Evolutionary conservation across 2,888 invertebrate genomes (phyloP), one percentile per base, ranked within the genome.

Genomic region (Amphimallon solstitiale): DNA sequence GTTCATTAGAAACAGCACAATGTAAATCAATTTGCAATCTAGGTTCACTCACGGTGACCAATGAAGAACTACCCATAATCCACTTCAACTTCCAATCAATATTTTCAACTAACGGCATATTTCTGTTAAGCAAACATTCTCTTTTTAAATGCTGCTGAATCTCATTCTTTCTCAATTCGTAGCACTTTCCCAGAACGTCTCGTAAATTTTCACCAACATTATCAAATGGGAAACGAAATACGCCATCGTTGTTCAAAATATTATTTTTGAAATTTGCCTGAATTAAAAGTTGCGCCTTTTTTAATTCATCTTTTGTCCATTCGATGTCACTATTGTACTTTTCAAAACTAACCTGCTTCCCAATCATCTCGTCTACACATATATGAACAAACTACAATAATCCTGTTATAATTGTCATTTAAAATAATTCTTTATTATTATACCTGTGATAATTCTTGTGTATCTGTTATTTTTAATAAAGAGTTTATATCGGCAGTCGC

Each of bases 61-160:
- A 74, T 72, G 82, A 82, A 63, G 86, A 86, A 45, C 84, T 84
- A 15, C 86, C 86, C 77, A 86, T 80, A 23, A 86, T 74, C 78
- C 85, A 83, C 81, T 84, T 85, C 34, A 86, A 70, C 76, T 83
- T 84, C 85, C 86, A 86, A 73, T 86, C 86, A 68, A 85, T 82
- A 69, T 84, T 84, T 38, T 79, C 78, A 9, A 86, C 76, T 1
- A 85, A 78, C 37, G 79, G 73, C 52, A 78, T 68, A 35, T 78
- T 77, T 63, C 72, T 78, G 68, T 79, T 80, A 0, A 82, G 76
- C 38, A 82, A 68, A 63, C 71, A 70, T 29, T 77, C 75, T 61
- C 74, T 77, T 3, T 77, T 70, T 40, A 81, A 65, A 17, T 70
- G 67, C 63, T 78, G 74, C 43, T 73, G 71, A 61, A 83, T 79